Evolutionary conservation across 2,797 vertebrate genomes (phyloP), one percentile per base, ranked within the genome.

Genomic region (Argya squamiceps): DNA sequence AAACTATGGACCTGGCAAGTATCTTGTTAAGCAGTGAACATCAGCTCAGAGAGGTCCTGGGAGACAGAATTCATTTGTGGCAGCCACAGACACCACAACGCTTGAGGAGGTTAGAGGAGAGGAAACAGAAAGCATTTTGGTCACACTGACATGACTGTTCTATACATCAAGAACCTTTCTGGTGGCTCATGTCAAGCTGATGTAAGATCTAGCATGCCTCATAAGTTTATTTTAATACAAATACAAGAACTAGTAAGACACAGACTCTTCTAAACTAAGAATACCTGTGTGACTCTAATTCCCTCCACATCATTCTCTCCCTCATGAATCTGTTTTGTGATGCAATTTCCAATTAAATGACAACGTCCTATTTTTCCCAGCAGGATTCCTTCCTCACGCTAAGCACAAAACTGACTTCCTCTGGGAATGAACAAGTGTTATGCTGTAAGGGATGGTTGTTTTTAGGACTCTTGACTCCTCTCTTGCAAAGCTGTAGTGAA

Each of bases 291-390:
- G 11, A 79, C 56, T 84, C 58, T 41, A 92, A 94, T 89, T 96
- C 71, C 63, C 89, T 65, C 59, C 2, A 6, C 34, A 44, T 6
- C 63, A 76, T 27, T 56, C 59, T 56, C 59, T 74, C 74, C 71
- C 81, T 60, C 21, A 29, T 52, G 59, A 80, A 79, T 17, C 34
- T 80, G 26, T 67, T 84, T 91, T n/a, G 82, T 92, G 92, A 95
- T 88, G 94, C 92, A 95, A 93, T 19, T 21, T 85, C 52, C 78
- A 97, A 91, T 83, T 92, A 97, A 89, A 80, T 52, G 52, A 49
- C 84, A 93, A 80, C 0, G 8, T 10, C n/a, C 14, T 89, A 8
- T 10, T 85, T 76, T 71, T 58, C 87, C 84, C 92, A 74, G n/a
- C 4, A 52, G 67, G 63, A 79, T 47, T 79, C 59, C 52, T 70